A percentile compares a stretch with the other conserved stretches of the same genome.
These are phyloP conservation scores for Centropristis striata DNA, from an alignment of 2,113 vertebrate genomes.

Conservation along the genomic window DNA sequence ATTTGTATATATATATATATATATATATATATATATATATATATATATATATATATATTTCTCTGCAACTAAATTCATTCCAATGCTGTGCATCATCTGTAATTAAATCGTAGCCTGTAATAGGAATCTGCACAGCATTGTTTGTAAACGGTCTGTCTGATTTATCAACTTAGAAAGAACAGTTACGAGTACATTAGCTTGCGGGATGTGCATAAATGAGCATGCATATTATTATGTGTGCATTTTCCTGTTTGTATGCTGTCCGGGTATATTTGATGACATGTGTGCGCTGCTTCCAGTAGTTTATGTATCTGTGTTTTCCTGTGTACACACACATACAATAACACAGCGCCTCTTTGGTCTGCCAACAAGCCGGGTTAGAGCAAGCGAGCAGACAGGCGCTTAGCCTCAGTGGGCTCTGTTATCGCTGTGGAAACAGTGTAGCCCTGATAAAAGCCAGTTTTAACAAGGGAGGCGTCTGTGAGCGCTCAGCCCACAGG, in stretches of 20 bases:
- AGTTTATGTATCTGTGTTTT: constrained; percentile 12
- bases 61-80: neutral
- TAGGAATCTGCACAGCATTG: neutral
- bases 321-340: neutral
- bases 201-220: neutral
- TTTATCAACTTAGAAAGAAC: neutral
- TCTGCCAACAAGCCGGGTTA: constrained; percentile 13
- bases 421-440: constrained; percentile 70
- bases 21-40: too few relatives aligned
- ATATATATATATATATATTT: neutral
- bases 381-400: constrained; percentile 20
- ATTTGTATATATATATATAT: too few relatives aligned
- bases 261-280: constrained; percentile 9
- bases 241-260: constrained; percentile 22
- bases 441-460: constrained; percentile 55
- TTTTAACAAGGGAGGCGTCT: constrained; percentile 53
- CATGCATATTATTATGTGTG: constrained; percentile 5
- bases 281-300: neutral
- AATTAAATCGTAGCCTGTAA: neutral
- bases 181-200: neutral
- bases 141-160: neutral
- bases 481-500: constrained; percentile 22
- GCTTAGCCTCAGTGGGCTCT: constrained; percentile 47
- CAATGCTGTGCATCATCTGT: neutral
- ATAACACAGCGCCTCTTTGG: constrained; percentile 13